Base-by-base conservation (phyloP, 2,888 invertebrate species). In the Epsilonema sp. region DNA sequence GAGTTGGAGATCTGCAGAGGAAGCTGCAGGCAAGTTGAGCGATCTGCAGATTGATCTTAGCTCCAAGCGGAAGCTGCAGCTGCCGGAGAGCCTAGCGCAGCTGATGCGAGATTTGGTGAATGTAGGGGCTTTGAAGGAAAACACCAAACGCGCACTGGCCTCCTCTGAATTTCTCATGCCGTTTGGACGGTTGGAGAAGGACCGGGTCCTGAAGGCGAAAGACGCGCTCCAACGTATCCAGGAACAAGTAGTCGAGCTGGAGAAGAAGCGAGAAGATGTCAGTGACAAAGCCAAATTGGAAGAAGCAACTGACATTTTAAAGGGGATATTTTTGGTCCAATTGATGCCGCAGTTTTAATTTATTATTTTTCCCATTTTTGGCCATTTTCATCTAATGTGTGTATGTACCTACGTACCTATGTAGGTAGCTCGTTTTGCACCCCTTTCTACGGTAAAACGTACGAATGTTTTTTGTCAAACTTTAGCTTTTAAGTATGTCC, bases 151-250 rank as follows among this genome's bases (percentile, higher is more conserved):
- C 16, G 16, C n/a, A n/a, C n/a, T n/a, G n/a, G n/a, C n/a, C n/a
- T n/a, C n/a, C n/a, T n/a, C n/a, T n/a, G n/a, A n/a, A n/a, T 24
- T 25, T 26, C 20, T 20, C 31, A 60, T 67, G 58, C 67, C 68
- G 25, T 64, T 69, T 54, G 67, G 67, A n/a, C 55, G 60, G 36
- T 56, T 69, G 20, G 61, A 64, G 42, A 61, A 63, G 41, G 59
- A 62, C n/a, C 56, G 62, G 37, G 56, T 71, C 3, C 51, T 60
- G 16, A 57, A 65, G 51, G 69, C 68, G 5, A 57, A 60, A 36
- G 59, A 60, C 38, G 53, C 68, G 13, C 53, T 70, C 23, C 54
- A 56, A 23, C 56, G 67, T 44, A 59, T 69, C 26, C 58, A 60
- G 67, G 67, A 54, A 52, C 2, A 36, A 2, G 31, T 16, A 8